Percentiles rank a stretch among this genome's conserved stretches.
phyloP scores from a whole-genome alignment of 2,113 vertebrate species.

The Dromas ardeola region DNA sequence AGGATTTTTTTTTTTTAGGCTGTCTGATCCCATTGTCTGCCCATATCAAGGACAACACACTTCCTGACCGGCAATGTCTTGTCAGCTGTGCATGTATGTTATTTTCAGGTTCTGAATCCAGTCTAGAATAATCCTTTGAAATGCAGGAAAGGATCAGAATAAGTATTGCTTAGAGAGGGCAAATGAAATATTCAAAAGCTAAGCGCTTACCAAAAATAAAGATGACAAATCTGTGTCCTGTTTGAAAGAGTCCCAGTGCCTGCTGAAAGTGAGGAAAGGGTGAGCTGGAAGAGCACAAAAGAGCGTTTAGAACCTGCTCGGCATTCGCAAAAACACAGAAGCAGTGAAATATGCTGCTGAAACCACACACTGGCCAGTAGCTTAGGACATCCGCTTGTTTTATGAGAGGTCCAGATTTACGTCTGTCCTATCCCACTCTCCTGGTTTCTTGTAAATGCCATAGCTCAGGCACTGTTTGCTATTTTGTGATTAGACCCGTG shows the following conservation, averaged over 20 bases:
- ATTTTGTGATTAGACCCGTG: neutral
- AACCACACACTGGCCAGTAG: neutral
- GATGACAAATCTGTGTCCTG: neutral
- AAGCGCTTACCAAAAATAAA: neutral
- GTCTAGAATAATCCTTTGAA: conserved; percentile 7
- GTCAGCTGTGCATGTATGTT: neutral
- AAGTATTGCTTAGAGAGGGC: neutral
- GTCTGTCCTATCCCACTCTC: neutral
- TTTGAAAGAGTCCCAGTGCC: neutral
- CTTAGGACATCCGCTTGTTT: neutral
- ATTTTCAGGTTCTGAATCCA: neutral
- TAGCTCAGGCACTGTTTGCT: neutral
- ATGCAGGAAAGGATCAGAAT: neutral
- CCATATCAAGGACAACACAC: neutral
- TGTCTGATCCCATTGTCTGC: neutral
- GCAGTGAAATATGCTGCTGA: neutral
- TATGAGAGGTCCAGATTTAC: neutral
- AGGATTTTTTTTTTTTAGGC: neutral
- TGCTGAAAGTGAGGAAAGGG: neutral
- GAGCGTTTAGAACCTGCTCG: neutral
- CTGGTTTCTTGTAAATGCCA: neutral
- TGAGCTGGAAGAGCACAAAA: neutral
- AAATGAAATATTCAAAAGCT: neutral
- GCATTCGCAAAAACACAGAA: neutral
- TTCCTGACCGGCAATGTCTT: neutral